Percentiles rank a stretch among this genome's conserved stretches.
Evolutionary conservation across 2,797 vertebrate genomes (phyloP).

Genomic region (Malacoctenus gilli): DNA sequence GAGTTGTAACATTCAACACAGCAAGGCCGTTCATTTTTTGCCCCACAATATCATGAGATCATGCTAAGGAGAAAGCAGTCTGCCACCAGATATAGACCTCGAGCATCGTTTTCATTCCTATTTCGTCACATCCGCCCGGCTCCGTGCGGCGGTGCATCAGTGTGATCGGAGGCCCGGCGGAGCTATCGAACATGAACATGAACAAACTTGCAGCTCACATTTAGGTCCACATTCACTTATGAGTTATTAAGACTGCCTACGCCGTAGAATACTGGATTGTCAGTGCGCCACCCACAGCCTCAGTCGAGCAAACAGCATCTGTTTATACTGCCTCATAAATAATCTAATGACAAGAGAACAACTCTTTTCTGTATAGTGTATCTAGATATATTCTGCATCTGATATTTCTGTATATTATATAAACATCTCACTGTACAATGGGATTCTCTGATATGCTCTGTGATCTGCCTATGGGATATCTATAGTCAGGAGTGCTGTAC

Average conservation of each 20-base stretch:
- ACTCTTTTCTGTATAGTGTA: conserved; percentile 54
- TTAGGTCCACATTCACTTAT: conserved; percentile 69
- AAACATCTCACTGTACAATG: conserved; percentile 71
- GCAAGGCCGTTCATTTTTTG: conserved; percentile 28
- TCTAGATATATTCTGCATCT: conserved; percentile 68
- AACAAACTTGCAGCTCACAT: conserved; percentile 45
- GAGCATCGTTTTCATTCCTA: conserved; percentile 16
- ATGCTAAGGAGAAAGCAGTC: conserved; percentile 30
- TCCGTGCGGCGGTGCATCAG: conserved; percentile 40
- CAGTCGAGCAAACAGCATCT: conserved; percentile 42
- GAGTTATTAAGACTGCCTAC: conserved; percentile 46
- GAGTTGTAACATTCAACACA: conserved; percentile 61
- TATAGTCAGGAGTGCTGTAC: conserved; percentile 73
- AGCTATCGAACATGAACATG: conserved; percentile 33
- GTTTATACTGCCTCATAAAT: conserved; percentile 57
- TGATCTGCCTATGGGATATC: conserved; percentile 60
- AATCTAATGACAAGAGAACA: conserved; percentile 61
- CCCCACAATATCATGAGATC: conserved; percentile 1
- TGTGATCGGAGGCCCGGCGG: conserved; percentile 43
- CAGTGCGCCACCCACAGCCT: conserved; percentile 70
- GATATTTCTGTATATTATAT: conserved; percentile 65
- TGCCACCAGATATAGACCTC: conserved; percentile 27
- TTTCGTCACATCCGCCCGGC: conserved; percentile 47
- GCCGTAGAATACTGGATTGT: conserved; percentile 74
- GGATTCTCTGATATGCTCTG: conserved; percentile 71